Evolutionary conservation across 2,888 invertebrate species (phyloP), one percentile per base, ranked within the genome.

Genomic region (Epiblema foenella): DNA sequence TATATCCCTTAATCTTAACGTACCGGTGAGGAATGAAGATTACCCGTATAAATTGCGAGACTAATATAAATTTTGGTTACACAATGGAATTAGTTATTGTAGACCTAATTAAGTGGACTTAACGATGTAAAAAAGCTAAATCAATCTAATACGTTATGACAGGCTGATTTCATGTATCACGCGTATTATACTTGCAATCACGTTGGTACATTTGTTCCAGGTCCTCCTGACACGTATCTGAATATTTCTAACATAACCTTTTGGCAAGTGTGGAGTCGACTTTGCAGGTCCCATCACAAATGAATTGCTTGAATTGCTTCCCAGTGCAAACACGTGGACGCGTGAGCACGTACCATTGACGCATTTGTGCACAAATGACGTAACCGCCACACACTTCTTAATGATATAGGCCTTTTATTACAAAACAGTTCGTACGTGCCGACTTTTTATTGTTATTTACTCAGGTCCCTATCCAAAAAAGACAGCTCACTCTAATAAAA

Each of bases 371-470:
- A 46, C 8, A n/a, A 46, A 46, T 1, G 15, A 46, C 46, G 46
- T 46, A 46, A 46, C n/a, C 4, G 46, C 46, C n/a, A 1, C n/a
- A 46, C n/a, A n/a, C 46, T 46, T 46, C 0, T 46, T 46, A 46
- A 7, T 7, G n/a, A 8, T 46, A 46, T 46, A 46, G n/a, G 46
- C n/a, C 46, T n/a, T 46, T 46, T n/a, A 46, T 46, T 46, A 8
- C 46, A n/a, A 8, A n/a, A 7, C 0, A 12, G 8, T 46, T 58
- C 11, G 42, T 54, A 68, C 68, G 68, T 68, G 68, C 60, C 60
- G 60, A 18, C 37, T 51, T 68, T 60, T 68, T 68, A 68, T 68
- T 68, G 59, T 8, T n/a, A 29, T 29, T 56, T n/a, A 15, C 2
- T 7, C 1, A 20, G 7, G 12, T 0, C 29, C 8, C 2, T 7